phyloP scores from a whole-genome alignment of 2,797 vertebrate species.

The Poeciliopsis turneri region DNA sequence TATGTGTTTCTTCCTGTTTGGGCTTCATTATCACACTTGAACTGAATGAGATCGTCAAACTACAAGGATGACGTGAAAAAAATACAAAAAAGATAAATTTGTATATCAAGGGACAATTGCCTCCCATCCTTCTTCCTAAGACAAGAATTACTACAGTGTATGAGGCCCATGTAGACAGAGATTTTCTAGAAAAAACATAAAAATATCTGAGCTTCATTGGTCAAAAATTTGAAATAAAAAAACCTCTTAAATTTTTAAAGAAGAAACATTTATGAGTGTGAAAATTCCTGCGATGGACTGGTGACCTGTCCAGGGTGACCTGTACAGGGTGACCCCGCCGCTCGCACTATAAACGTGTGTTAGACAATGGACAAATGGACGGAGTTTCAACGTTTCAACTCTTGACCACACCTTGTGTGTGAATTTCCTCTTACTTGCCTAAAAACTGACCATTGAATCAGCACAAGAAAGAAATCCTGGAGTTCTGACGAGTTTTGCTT shows the following conservation, averaged over 20 bases:
- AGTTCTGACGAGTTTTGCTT: constrained; percentile 28
- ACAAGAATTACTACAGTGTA: background rate
- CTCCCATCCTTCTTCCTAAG: background rate
- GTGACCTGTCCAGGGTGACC: no score
- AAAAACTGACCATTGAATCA: background rate
- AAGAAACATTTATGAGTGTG: no score
- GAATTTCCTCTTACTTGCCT: background rate
- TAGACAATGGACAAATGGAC: no score
- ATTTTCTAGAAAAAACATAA: no score
- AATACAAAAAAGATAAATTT: background rate
- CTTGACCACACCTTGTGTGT: background rate
- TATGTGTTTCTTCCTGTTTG: background rate
- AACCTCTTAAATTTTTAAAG: no score
- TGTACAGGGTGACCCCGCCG: no score
- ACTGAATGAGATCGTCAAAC: background rate
- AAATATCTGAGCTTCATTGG: no score
- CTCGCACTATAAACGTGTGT: no score
- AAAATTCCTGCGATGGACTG: no score
- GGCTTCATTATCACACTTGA: background rate
- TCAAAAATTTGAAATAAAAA: no score
- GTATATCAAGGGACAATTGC: background rate
- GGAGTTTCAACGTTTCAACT: no score
- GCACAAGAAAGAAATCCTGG: background rate
- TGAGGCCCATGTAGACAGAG: no score
- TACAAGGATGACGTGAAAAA: background rate